These are phyloP conservation scores for Paracanthobrama guichenoti DNA, from an alignment of 2,113 vertebrate species.

Conservation along the genomic window DNA sequence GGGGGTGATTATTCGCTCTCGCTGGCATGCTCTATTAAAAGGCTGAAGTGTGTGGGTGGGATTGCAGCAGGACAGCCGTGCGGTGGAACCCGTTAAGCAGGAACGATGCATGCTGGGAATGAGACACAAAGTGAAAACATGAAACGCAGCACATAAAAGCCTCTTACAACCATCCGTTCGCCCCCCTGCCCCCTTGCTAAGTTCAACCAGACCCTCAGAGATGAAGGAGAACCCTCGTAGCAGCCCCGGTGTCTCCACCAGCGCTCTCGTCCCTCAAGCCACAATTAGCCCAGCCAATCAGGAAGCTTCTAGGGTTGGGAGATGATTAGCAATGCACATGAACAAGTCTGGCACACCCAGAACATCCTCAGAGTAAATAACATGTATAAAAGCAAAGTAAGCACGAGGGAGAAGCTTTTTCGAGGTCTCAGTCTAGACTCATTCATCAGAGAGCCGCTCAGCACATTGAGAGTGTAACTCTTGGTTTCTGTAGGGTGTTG, in stretches of 20 bases:
- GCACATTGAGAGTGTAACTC: conserved; percentile 24
- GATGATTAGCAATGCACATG: conserved; percentile 38
- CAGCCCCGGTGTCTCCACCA: neutral
- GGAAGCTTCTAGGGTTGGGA: neutral
- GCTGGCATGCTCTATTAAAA: conserved; percentile 32
- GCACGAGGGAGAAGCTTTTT: conserved; percentile 10
- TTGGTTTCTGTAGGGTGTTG: neutral
- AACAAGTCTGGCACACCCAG: neutral
- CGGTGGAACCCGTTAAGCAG: conserved; percentile 21
- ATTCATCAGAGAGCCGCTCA: conserved; percentile 19
- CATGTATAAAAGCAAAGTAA: conserved; percentile 23
- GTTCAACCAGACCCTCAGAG: conserved; percentile 18
- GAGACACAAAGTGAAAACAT: conserved; percentile 29
- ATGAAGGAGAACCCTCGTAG: neutral
- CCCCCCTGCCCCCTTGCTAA: conserved; percentile 12
- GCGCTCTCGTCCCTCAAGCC: conserved; percentile 16
- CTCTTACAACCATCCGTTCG: neutral
- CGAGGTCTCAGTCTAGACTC: conserved; percentile 1
- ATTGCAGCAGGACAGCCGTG: conserved; percentile 18
- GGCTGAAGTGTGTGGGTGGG: conserved; percentile 37
- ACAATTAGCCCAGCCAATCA: conserved; percentile 35
- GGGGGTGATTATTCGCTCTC: conserved; percentile 34
- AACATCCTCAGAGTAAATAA: conserved; percentile 16
- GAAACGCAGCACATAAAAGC: conserved; percentile 24
- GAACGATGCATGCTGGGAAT: conserved; percentile 39